Percentiles rank a stretch among this genome's conserved stretches.
These are phyloP conservation scores for Blomia tropicalis DNA, from an alignment of 2,888 invertebrate genomes.

Conservation along the genomic window DNA sequence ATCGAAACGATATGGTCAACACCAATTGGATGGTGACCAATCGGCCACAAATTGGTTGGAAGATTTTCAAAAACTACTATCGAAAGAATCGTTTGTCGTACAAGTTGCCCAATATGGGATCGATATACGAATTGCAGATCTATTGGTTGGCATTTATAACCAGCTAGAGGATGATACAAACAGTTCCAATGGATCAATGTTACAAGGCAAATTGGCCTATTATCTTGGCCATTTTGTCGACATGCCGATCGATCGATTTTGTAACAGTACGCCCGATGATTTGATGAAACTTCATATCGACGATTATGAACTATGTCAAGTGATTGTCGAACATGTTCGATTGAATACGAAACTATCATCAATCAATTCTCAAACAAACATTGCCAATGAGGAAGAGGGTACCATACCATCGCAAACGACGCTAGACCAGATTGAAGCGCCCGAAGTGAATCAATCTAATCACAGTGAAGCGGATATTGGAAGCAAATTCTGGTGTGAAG, in stretches of 20 bases:
- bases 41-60: neutral
- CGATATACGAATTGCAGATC: neutral
- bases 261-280: neutral
- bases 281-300: neutral
- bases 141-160: neutral
- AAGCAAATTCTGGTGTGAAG: conserved; percentile 6
- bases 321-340: neutral
- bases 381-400: neutral
- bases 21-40: neutral
- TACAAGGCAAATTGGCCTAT: neutral
- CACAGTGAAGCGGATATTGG: neutral
- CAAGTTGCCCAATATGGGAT: neutral
- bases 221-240: conserved; percentile 13
- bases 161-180: neutral
- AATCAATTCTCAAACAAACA: no score
- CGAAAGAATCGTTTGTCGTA: neutral
- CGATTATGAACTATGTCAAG: conserved; percentile 6
- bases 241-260: neutral
- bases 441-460: no score
- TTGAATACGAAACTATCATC: no score
- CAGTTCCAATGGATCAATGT: neutral
- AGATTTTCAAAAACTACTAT: neutral
- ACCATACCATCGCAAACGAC: neutral
- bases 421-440: neutral
- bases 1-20: neutral